phyloP scores from a whole-genome alignment of 1,140 invertebrate species.

The Drosophila virilis region DNA sequence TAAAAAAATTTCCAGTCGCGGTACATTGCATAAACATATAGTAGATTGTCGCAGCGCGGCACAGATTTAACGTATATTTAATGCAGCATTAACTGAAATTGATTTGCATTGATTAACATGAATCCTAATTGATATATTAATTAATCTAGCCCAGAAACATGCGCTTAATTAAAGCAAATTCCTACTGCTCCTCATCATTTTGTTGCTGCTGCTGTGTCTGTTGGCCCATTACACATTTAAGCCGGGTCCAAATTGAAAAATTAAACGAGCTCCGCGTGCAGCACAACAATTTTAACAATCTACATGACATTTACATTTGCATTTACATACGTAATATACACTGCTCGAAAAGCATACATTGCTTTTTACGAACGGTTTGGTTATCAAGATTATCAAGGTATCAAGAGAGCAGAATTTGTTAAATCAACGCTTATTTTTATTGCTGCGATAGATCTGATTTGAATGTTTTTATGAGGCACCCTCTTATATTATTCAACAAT shows the following conservation, averaged over 20 bases:
- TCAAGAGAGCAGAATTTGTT: too few relatives aligned
- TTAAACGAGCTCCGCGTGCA: slow-evolving; percentile 20
- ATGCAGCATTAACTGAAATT: slow-evolving; percentile 39
- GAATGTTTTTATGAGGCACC: too few relatives aligned
- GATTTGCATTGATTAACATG: slow-evolving; percentile 63
- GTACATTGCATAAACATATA: background rate
- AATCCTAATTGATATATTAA: slow-evolving; percentile 59
- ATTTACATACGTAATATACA: slow-evolving; percentile 11
- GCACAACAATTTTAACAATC: slow-evolving; percentile 33
- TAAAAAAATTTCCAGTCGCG: background rate
- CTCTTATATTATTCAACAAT: too few relatives aligned
- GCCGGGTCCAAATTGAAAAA: slow-evolving; percentile 38
- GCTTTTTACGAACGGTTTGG: too few relatives aligned
- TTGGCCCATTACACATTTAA: slow-evolving; percentile 25
- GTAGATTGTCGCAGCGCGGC: background rate
- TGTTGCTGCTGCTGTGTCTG: background rate
- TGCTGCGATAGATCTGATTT: too few relatives aligned
- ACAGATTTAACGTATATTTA: slow-evolving; percentile 30
- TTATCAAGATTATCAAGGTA: too few relatives aligned
- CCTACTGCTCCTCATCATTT: background rate
- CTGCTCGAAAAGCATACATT: background rate
- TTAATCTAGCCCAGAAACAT: slow-evolving; percentile 34
- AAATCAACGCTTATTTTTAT: too few relatives aligned
- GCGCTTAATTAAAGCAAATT: slow-evolving; percentile 45
- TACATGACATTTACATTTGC: slow-evolving; percentile 54